Percentiles rank a stretch among this genome's conserved stretches.
These are phyloP conservation scores for Dryococelus australis DNA, from an alignment of 2,888 invertebrate genomes.

Conservation along the genomic window DNA sequence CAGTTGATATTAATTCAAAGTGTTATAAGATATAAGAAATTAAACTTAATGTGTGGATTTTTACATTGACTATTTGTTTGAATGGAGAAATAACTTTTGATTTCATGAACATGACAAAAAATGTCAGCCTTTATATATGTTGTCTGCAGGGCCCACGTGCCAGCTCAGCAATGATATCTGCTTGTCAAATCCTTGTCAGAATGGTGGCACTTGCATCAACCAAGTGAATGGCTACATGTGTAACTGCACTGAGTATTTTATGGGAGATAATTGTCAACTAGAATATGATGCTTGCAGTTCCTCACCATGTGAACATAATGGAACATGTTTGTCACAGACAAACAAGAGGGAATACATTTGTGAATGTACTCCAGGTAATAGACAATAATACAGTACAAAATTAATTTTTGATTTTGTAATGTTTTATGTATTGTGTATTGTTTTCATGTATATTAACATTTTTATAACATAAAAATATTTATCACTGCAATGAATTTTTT, in stretches of 20 bases:
- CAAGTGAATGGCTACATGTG: conserved; percentile 63
- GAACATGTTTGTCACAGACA: conserved; percentile 63
- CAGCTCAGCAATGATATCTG: conserved; percentile 63
- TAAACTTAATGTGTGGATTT: no score
- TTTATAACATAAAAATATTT: no score
- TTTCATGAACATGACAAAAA: neutral
- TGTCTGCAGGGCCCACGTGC: conserved; percentile 63
- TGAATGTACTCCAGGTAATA: conserved; percentile 66
- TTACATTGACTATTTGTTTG: no score
- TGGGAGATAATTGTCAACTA: conserved; percentile 65
- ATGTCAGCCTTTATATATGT: neutral
- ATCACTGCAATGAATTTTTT: no score
- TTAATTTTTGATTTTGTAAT: neutral
- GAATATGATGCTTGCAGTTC: conserved; percentile 65
- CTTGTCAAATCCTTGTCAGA: conserved; percentile 61
- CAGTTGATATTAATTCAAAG: no score
- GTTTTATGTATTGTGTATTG: no score
- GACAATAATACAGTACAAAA: conserved; percentile 29
- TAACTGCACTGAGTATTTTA: conserved; percentile 66
- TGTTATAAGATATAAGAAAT: no score
- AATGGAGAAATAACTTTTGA: no score
- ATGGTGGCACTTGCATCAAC: conserved; percentile 68
- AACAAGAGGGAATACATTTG: conserved; percentile 65
- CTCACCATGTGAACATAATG: conserved; percentile 71
- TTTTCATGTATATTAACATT: no score